Percentiles rank a stretch among this genome's conserved stretches.
These are phyloP conservation scores for Limnephilus rhombicus DNA, from an alignment of 2,888 invertebrate species.

Conservation along the genomic window DNA sequence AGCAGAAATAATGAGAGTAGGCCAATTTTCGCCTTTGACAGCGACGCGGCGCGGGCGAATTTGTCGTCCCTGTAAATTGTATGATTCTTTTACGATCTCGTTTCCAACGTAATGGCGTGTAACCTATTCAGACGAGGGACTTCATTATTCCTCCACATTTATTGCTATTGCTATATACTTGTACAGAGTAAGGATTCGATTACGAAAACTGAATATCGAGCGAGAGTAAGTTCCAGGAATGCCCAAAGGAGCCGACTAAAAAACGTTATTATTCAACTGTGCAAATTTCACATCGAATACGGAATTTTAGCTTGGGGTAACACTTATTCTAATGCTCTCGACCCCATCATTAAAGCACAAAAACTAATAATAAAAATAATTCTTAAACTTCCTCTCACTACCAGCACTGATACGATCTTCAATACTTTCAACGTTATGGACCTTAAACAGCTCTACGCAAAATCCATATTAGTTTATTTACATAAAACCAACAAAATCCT, in stretches of 20 bases:
- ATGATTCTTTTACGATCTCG: slow-evolving; percentile 64
- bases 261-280: no score
- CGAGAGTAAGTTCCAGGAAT: background rate
- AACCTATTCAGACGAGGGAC: slow-evolving; percentile 57
- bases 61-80: slow-evolving; percentile 64
- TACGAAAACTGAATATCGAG: slow-evolving; percentile 21
- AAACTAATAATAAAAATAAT: no score
- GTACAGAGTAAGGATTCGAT: slow-evolving; percentile 3
- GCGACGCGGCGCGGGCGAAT: slow-evolving; percentile 57
- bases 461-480: no score
- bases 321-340: no score
- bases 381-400: no score
- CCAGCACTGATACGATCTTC: no score
- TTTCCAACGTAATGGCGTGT: slow-evolving; percentile 63
- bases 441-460: no score
- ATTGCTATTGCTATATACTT: slow-evolving; percentile 35
- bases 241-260: background rate
- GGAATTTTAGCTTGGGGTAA: no score
- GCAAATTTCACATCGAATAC: no score
- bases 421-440: no score
- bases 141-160: slow-evolving; percentile 44
- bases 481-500: no score
- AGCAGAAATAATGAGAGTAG: slow-evolving; percentile 64
- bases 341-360: no score
- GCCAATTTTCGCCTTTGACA: slow-evolving; percentile 65